Evolutionary conservation across 2,888 invertebrate species (phyloP).

Genomic region (Megalurothrips usitatus): DNA sequence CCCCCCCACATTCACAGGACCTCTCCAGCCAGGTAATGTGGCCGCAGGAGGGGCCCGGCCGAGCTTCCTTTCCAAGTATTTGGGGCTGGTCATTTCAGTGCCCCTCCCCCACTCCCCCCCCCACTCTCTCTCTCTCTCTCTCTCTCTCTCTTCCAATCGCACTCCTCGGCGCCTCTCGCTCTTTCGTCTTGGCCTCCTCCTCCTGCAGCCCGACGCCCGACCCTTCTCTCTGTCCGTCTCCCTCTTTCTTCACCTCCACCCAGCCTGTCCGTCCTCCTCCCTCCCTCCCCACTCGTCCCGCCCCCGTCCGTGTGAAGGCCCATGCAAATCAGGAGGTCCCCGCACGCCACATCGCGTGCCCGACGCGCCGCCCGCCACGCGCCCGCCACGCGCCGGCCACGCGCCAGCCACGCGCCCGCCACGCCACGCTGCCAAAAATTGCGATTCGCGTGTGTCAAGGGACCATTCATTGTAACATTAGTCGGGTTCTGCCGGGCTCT

Average conservation of each 20-base stretch:
- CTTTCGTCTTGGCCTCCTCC: background rate
- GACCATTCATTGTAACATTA: slow-evolving; percentile 17
- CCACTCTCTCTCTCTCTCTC: slow-evolving; percentile 23
- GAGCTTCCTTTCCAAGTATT: no score
- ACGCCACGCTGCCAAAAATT: slow-evolving; percentile 4
- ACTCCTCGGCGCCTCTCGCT: background rate
- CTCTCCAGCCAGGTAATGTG: background rate
- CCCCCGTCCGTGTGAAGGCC: background rate
- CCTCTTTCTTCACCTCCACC: background rate
- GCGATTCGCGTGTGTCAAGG: slow-evolving; percentile 17
- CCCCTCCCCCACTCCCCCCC: background rate
- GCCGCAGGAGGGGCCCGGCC: no score
- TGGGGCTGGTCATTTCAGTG: no score
- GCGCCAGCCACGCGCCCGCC: background rate
- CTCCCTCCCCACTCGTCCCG: background rate
- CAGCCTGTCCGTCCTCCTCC: background rate
- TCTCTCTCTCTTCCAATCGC: slow-evolving; percentile 16
- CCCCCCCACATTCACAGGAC: background rate
- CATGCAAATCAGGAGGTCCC: slow-evolving; percentile 3
- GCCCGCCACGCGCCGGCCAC: background rate
- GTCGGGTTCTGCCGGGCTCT: background rate
- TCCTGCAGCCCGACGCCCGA: background rate
- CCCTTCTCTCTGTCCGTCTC: background rate
- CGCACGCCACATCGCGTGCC: slow-evolving; percentile 16
- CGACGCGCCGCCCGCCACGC: background rate